phyloP scores from a whole-genome alignment of 2,113 vertebrate species.

The Syrrhaptes paradoxus region DNA sequence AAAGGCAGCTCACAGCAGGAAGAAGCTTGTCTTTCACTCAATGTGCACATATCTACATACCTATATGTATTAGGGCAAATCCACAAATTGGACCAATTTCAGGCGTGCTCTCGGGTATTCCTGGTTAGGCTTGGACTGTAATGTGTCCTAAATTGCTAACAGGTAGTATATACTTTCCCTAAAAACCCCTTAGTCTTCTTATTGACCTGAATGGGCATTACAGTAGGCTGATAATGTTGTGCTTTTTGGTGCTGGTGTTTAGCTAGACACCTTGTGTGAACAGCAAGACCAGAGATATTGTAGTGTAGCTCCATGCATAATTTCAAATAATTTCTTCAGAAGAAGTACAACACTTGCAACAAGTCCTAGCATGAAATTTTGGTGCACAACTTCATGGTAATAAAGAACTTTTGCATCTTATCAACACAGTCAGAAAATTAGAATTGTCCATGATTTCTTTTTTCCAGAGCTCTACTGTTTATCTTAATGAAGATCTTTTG shows the following conservation, averaged over 20 bases:
- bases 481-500: constrained; percentile 34
- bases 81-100: not conserved
- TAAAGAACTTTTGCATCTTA: not conserved
- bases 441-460: not conserved
- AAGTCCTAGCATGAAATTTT: not conserved
- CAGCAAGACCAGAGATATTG: not conserved
- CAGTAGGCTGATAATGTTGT: not conserved
- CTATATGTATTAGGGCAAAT: not conserved
- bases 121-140: not conserved
- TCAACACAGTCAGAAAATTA: not conserved
- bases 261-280: not conserved
- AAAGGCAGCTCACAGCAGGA: not conserved
- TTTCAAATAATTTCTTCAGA: not conserved
- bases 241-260: not conserved
- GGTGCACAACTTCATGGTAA: not conserved
- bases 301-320: not conserved
- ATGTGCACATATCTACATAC: not conserved
- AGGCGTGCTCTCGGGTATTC: not conserved
- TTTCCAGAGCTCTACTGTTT: not conserved
- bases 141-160: not conserved
- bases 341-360: not conserved
- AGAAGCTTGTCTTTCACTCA: not conserved
- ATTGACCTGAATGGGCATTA: not conserved
- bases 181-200: not conserved
- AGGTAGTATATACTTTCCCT: not conserved